Percentiles rank a stretch among this genome's conserved stretches.
These are phyloP conservation scores for Premnoplex brunnescens DNA, from an alignment of 2,797 vertebrate genomes.

Conservation along the genomic window DNA sequence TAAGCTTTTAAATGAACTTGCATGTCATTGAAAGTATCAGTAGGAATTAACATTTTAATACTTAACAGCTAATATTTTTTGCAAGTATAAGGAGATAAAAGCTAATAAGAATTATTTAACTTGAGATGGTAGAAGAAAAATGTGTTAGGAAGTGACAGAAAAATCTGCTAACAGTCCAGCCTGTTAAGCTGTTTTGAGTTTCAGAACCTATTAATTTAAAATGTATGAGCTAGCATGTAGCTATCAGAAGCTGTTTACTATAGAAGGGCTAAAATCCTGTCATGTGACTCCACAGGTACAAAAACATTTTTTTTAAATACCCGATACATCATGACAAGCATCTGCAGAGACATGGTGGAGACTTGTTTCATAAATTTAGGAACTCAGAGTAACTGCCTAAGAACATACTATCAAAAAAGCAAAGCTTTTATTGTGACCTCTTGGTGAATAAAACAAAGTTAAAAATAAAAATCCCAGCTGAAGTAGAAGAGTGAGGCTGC, in stretches of 20 bases:
- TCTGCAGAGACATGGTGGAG: constrained; percentile 5
- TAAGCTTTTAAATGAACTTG: background rate
- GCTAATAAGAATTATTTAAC: background rate
- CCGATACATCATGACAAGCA: constrained; percentile 1
- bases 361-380: constrained; percentile 9
- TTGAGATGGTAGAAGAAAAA: background rate
- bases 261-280: constrained; percentile 37
- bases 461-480: background rate
- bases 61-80: background rate
- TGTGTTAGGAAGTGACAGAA: background rate
- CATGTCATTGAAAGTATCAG: background rate
- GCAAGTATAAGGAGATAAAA: background rate
- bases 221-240: constrained; percentile 63
- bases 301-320: constrained; percentile 38
- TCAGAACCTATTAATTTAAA: constrained; percentile 66
- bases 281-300: background rate
- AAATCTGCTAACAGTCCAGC: background rate
- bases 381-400: background rate
- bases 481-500: background rate
- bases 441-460: background rate
- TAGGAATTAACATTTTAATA: background rate
- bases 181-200: constrained; percentile 60
- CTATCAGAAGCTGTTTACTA: constrained; percentile 67
- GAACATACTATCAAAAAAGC: constrained; percentile 1
- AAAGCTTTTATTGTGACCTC: background rate